phyloP scores from a whole-genome alignment of 2,888 invertebrate species.

The Carabus problematicus region DNA sequence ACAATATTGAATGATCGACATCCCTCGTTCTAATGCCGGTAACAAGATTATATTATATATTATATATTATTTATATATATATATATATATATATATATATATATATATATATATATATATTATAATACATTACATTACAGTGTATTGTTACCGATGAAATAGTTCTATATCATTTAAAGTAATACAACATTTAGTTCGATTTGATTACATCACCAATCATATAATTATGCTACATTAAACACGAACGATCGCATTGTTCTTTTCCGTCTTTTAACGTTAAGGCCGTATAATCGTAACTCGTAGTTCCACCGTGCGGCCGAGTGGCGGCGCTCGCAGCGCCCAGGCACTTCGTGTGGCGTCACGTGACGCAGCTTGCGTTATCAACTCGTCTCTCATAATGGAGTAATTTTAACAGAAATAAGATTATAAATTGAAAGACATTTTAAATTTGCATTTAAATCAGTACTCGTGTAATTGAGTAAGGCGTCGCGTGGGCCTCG shows the following conservation, averaged over 20 bases:
- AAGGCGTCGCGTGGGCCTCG: slow-evolving; percentile 42
- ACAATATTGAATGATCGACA: no score
- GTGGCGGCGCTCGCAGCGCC: not conserved
- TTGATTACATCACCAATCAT: no score
- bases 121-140: no score
- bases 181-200: no score
- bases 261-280: not conserved
- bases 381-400: slow-evolving; percentile 53
- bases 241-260: no score
- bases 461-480: slow-evolving; percentile 57
- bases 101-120: no score
- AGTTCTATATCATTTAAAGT: no score
- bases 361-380: slow-evolving; percentile 8
- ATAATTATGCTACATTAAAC: no score
- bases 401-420: slow-evolving; percentile 60
- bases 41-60: slow-evolving; percentile 3
- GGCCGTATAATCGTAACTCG: not conserved
- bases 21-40: no score
- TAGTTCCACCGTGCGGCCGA: not conserved
- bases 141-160: no score
- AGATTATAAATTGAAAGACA: slow-evolving; percentile 61
- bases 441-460: slow-evolving; percentile 60
- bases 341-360: not conserved
- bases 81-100: slow-evolving; percentile 24
- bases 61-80: slow-evolving; percentile 7